Evolutionary conservation across 2,113 vertebrate genomes (phyloP), one percentile per base, ranked within the genome.

Genomic region (Geococcyx californianus): DNA sequence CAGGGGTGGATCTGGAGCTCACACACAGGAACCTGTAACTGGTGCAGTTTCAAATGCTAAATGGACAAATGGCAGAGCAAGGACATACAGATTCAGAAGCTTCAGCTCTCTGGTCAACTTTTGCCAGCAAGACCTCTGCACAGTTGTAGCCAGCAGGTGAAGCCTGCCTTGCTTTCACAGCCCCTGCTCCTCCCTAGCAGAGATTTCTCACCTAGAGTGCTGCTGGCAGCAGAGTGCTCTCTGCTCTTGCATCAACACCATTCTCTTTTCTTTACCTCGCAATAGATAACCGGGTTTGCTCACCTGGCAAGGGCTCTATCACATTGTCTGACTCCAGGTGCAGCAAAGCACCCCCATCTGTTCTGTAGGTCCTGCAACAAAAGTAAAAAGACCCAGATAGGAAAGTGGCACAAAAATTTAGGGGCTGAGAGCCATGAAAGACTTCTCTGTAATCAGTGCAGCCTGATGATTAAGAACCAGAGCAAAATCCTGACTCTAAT

Each of bases 381-480:
- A 82, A 87, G 81, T 70, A 82, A 33, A 83, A 91, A 63, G 47
- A 70, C 9, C 21, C 72, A 67, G 58, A 56, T 3, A 82, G 66
- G 23, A 70, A 62, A 76, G 49, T 1, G 33, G 45, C n/a, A 66
- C 51, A 70, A 52, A 92, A 77, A 25, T 44, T 24, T 42, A 2
- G 9, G 26, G 54, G 68, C 38, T 28, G 69, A 36, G 1, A 31
- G 64, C 29, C 4, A 1, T 28, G 74, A 79, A 82, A 90, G 84
- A 69, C 54, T 54, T 44, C 60, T 76, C 66, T 62, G 21, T 36
- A 36, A 69, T 82, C 42, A 67, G 25, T 13, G 58, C 11, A 69
- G 77, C 49, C 62, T 19, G 54, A 64, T 84, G 94, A 96, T 89
- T 49, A 60, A 93, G 77, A 89, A 74, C 66, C 66, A 58, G 56